These are phyloP conservation scores for Acanthisitta chloris DNA, from an alignment of 2,113 vertebrate genomes.

Conservation along the genomic window DNA sequence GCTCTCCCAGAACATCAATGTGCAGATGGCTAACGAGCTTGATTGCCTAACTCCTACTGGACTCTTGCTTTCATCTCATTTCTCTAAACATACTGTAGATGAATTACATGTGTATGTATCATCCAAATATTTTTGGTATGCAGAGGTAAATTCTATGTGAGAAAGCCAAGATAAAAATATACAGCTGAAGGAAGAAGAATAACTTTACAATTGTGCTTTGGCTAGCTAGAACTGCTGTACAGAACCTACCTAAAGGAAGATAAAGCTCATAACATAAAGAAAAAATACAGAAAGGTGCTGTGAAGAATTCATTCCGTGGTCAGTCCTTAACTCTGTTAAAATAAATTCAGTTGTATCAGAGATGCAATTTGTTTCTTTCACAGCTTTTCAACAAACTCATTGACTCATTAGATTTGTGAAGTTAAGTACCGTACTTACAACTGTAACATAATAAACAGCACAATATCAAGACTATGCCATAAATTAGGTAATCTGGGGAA, in stretches of 20 bases:
- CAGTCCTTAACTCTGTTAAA: background rate
- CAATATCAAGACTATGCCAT: background rate
- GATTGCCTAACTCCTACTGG: background rate
- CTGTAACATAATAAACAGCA: background rate
- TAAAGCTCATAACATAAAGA: background rate
- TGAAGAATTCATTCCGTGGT: background rate
- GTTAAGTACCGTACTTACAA: background rate
- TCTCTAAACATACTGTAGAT: background rate
- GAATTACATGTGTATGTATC: fast-evolving
- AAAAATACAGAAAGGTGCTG: background rate
- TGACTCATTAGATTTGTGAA: background rate
- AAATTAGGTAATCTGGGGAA: background rate
- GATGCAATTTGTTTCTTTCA: background rate
- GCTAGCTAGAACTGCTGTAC: background rate
- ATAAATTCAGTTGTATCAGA: background rate
- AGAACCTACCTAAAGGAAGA: background rate
- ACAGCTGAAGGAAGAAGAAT: background rate
- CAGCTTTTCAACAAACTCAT: background rate
- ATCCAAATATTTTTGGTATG: background rate
- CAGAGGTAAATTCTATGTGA: background rate
- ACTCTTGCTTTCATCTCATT: background rate
- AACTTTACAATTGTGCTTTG: fast-evolving
- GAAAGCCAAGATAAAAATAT: background rate
- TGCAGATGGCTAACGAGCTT: background rate
- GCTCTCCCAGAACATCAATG: background rate